Evolutionary conservation across 2,797 vertebrate species (phyloP).

Genomic region (Mus minutoides): DNA sequence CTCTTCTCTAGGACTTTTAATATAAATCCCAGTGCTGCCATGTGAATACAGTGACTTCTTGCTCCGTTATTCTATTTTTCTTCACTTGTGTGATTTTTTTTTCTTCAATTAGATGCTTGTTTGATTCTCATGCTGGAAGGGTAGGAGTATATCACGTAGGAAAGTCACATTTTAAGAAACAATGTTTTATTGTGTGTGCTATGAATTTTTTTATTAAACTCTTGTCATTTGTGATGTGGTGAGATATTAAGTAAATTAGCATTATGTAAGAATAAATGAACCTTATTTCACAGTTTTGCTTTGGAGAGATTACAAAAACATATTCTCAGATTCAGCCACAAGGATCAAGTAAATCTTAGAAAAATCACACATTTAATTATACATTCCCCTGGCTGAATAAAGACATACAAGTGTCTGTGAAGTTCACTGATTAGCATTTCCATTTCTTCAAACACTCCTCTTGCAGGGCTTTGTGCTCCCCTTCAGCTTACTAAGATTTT

Average conservation of each 20-base stretch:
- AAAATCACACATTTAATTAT: constrained; percentile 3
- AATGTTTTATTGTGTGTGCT: neutral
- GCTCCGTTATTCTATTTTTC: neutral
- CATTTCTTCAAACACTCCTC: neutral
- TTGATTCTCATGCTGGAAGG: neutral
- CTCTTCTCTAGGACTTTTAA: neutral
- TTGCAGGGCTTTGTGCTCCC: neutral
- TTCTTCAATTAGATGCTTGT: neutral
- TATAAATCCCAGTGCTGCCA: neutral
- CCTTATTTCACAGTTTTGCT: neutral
- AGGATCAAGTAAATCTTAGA: neutral
- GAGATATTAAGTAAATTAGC: constrained; percentile 9
- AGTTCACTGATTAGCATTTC: neutral
- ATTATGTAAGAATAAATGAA: neutral
- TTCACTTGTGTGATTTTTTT: neutral
- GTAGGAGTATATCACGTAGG: neutral
- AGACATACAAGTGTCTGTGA: neutral
- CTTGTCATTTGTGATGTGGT: constrained; percentile 7
- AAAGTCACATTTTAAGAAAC: neutral
- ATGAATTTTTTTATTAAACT: neutral
- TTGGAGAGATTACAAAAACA: constrained; percentile 15
- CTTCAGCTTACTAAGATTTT: neutral
- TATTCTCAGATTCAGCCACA: neutral
- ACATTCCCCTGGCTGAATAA: neutral
- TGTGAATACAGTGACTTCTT: neutral